These are phyloP conservation scores for Agonopterix arenella DNA, from an alignment of 2,888 invertebrate genomes.

Conservation along the genomic window DNA sequence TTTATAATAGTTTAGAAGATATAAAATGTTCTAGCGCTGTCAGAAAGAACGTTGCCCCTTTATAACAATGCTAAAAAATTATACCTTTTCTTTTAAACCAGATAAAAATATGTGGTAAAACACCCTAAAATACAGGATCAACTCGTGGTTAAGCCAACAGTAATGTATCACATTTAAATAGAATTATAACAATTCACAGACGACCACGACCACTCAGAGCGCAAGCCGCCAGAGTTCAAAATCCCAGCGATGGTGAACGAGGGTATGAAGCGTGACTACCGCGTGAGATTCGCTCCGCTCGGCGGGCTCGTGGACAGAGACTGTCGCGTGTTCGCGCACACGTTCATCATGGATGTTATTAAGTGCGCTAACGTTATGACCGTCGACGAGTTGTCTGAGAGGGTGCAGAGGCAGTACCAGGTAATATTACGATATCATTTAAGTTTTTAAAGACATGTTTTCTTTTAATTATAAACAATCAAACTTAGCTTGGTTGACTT, in stretches of 20 bases:
- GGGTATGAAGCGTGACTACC: slow-evolving; percentile 62
- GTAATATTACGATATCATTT: slow-evolving; percentile 25
- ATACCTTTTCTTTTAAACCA: too few relatives aligned
- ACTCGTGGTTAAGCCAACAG: not conserved
- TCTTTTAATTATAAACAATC: too few relatives aligned
- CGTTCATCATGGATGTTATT: slow-evolving; percentile 80
- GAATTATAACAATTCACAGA: slow-evolving; percentile 22
- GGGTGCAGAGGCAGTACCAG: slow-evolving; percentile 94
- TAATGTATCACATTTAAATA: not conserved
- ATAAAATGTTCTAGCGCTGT: too few relatives aligned
- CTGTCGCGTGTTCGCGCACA: slow-evolving; percentile 81
- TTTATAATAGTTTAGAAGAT: too few relatives aligned
- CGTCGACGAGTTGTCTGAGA: slow-evolving; percentile 92
- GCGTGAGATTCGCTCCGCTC: slow-evolving; percentile 57
- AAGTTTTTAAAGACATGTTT: too few relatives aligned
- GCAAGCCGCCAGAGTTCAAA: slow-evolving; percentile 50
- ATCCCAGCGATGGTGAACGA: slow-evolving; percentile 54
- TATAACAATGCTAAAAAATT: too few relatives aligned
- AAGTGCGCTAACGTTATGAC: slow-evolving; percentile 77
- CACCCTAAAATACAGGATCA: too few relatives aligned
- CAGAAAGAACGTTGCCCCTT: too few relatives aligned
- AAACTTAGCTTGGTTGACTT: too few relatives aligned
- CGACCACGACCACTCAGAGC: slow-evolving; percentile 50
- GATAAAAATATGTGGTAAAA: too few relatives aligned
- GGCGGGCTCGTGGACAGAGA: slow-evolving; percentile 71